Base-by-base conservation (phyloP, 2,113 vertebrate species). In the Indicator indicator region DNA sequence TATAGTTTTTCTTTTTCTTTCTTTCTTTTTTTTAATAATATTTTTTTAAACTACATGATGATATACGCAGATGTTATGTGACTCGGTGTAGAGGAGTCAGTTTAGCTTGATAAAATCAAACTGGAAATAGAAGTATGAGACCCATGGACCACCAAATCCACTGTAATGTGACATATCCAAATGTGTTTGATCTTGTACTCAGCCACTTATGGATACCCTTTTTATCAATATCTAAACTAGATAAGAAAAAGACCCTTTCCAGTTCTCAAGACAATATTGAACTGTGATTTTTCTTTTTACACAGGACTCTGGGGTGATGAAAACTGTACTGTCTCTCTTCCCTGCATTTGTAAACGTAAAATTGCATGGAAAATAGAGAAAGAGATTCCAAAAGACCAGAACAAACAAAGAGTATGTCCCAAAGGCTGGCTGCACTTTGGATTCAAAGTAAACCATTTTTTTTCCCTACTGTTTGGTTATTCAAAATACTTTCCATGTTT, bases 371-470 rank as follows among this genome's bases (percentile, higher is more conserved):
- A 98, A 94, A 92, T 99, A 90, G 99, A 98, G 75, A 97, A 97
- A 80, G 79, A 98, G 90, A 96, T 97, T 44, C 96, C 97, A 28
- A 97, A 93, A 62, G 98, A 98, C 24, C 90, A 97, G 1, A 97
- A 98, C 59, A 98, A 97, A 78, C 97, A 98, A 14, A 99, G 98
- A 89, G 86, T 83, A 5, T 99, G 99, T 95, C 99, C 99, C 8
- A 98, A 98, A 93, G 98, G 98, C 89, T 99, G 99, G 99, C 94
- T 99, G 4, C 99, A 98, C 94, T 99, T 98, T 83, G 98, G 98
- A 96, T 97, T 98, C 89, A 99, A 99, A 98, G 99, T 99, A 96
- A 97, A 83, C 58, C 5, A 3, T n/a, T 84, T 75, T 78, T 42
- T 42, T 78, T 72, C 60, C 9, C 16, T 72, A 5, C 28, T 77